Evolutionary conservation across 2,888 invertebrate genomes (phyloP).

Genomic region (Epistrophe eligans): DNA sequence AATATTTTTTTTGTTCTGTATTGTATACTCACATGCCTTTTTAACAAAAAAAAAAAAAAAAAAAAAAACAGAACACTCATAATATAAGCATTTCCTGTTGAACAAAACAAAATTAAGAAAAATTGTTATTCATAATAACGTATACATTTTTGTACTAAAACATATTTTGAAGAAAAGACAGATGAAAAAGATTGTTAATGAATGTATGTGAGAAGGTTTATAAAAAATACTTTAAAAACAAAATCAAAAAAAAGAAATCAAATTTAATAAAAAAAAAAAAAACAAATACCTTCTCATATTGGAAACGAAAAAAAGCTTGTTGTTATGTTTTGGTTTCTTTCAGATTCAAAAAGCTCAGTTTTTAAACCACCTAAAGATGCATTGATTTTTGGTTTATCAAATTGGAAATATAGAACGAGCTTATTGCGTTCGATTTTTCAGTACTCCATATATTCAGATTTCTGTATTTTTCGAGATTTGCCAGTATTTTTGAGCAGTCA

Average conservation of each 20-base stretch:
- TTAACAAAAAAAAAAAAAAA: no score
- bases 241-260: conserved; percentile 49
- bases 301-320: conserved; percentile 47
- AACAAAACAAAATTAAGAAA: conserved; percentile 51
- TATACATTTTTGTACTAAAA: conserved; percentile 75
- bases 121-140: conserved; percentile 72
- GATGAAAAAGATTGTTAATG: conserved; percentile 67
- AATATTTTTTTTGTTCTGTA: conserved; percentile 40
- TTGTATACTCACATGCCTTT: conserved; percentile 25
- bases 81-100: conserved; percentile 61
- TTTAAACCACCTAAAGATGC: no score
- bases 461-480: no score
- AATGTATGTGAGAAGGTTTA: conserved; percentile 71
- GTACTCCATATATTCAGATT: no score
- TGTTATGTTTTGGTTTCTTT: no score
- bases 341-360: no score
- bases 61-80: conserved; percentile 36
- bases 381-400: no score
- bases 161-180: conserved; percentile 69
- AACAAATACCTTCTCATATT: conserved; percentile 65
- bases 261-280: conserved; percentile 57
- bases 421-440: no score
- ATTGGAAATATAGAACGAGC: no score
- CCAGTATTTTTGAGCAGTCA: no score
- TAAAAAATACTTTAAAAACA: conserved; percentile 43